These are phyloP conservation scores for Chymomyza costata DNA, from an alignment of 1,140 invertebrate genomes.

Conservation along the genomic window DNA sequence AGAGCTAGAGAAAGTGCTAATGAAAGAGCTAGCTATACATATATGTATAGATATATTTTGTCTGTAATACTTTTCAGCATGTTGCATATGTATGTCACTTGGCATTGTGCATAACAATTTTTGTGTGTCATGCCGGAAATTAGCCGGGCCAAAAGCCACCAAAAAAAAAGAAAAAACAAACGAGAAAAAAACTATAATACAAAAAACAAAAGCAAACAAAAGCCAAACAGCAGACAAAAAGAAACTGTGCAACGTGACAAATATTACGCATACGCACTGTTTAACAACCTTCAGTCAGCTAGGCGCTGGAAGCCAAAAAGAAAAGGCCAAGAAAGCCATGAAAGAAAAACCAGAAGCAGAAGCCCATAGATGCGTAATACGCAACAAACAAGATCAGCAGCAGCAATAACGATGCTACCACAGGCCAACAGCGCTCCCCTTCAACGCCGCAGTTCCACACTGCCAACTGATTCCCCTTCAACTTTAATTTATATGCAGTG, in stretches of 20 bases:
- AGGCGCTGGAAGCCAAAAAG: not conserved
- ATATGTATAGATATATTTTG: not conserved
- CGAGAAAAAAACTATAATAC: no score
- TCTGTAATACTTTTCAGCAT: constrained; percentile 1
- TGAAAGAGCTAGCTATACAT: no score
- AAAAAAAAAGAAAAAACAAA: no score
- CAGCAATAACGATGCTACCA: constrained; percentile 6
- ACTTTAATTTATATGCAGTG: constrained; percentile 65
- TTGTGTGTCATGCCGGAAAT: constrained; percentile 13
- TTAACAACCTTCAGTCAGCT: not conserved
- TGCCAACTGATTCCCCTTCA: no score
- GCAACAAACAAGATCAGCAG: constrained; percentile 70
- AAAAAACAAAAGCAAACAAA: no score
- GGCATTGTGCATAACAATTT: not conserved
- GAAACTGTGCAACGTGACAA: constrained; percentile 44
- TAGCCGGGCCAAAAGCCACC: no score
- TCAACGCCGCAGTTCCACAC: constrained; percentile 8
- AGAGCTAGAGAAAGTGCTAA: no score
- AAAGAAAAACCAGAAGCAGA: constrained; percentile 67
- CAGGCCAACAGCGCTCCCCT: constrained; percentile 3
- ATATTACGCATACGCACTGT: constrained; percentile 35
- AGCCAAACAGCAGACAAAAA: constrained; percentile 17
- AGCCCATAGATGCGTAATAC: constrained; percentile 45
- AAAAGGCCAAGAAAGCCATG: no score
- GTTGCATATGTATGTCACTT: constrained; percentile 7